phyloP scores from a whole-genome alignment of 2,113 vertebrate genomes.

The Taurulus bubalis region DNA sequence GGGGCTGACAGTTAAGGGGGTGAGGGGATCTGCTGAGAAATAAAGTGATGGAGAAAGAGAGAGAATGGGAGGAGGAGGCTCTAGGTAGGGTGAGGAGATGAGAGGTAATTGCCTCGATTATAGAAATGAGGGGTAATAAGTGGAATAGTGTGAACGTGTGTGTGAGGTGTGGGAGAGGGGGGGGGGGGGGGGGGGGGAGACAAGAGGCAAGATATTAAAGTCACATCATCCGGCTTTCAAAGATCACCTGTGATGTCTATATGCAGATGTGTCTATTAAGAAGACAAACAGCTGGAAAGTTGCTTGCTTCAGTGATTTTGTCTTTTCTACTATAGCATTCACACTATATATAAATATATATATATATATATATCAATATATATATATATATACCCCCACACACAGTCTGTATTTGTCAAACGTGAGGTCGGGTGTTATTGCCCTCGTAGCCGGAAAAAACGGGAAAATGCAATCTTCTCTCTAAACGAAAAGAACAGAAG shows the following conservation, averaged over 20 bases:
- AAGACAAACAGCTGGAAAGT: conserved; percentile 23
- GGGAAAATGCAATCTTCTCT: conserved; percentile 18
- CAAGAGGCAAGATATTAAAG: conserved; percentile 48
- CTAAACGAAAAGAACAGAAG: conserved; percentile 41
- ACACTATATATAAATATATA: too few relatives aligned
- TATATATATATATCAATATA: too few relatives aligned
- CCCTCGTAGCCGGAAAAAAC: not conserved
- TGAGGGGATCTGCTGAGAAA: conserved; percentile 38
- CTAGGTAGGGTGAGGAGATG: conserved; percentile 72
- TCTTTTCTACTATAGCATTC: not conserved
- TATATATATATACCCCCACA: too few relatives aligned
- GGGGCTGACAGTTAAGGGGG: conserved; percentile 54
- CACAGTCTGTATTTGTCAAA: conserved; percentile 12
- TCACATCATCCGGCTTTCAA: conserved; percentile 60
- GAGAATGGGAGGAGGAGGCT: conserved; percentile 47
- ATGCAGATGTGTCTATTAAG: conserved; percentile 30
- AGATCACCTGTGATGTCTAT: conserved; percentile 71
- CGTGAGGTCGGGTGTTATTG: conserved; percentile 13
- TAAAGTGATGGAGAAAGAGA: conserved; percentile 35
- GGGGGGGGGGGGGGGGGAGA: not conserved
- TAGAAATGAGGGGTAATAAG: conserved; percentile 47
- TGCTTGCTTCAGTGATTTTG: conserved; percentile 18
- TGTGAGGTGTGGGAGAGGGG: not conserved
- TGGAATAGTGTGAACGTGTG: not conserved
- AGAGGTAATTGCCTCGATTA: conserved; percentile 79